Evolutionary conservation across 2,113 vertebrate genomes (phyloP).

Genomic region (Oreochromis tanganicae): DNA sequence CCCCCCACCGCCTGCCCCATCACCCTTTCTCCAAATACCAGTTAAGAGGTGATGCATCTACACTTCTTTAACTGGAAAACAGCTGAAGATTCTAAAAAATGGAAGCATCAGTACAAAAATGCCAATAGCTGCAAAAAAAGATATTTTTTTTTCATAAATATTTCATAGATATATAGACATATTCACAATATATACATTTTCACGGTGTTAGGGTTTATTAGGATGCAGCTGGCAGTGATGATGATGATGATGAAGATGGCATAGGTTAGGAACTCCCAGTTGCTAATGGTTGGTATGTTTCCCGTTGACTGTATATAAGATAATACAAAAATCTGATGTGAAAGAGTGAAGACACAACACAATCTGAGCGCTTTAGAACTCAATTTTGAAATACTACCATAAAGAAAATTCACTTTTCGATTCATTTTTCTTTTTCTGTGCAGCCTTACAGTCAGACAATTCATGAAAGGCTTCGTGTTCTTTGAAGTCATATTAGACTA

Average conservation of each 20-base stretch:
- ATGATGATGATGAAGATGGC: neutral
- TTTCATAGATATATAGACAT: neutral
- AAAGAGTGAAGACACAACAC: neutral
- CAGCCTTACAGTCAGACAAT: neutral
- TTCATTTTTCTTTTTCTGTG: neutral
- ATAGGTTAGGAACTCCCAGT: neutral
- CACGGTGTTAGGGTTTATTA: neutral
- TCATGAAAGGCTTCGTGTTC: neutral
- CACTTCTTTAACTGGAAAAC: conserved; percentile 25
- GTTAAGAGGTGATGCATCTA: conserved; percentile 24
- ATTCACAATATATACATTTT: neutral
- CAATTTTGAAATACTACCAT: neutral
- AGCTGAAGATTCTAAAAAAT: conserved; percentile 16
- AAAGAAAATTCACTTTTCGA: neutral
- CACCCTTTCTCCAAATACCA: conserved; percentile 4
- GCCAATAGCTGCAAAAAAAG: neutral
- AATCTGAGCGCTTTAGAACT: neutral
- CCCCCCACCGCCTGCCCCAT: neutral
- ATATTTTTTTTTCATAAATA: neutral
- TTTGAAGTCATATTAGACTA: neutral
- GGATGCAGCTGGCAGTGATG: neutral
- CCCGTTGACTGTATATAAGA: neutral
- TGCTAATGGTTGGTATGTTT: neutral
- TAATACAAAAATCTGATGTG: neutral
- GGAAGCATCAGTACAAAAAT: neutral